Evolutionary conservation across 2,113 vertebrate genomes (phyloP).

Genomic region (Catharus fuscescens): DNA sequence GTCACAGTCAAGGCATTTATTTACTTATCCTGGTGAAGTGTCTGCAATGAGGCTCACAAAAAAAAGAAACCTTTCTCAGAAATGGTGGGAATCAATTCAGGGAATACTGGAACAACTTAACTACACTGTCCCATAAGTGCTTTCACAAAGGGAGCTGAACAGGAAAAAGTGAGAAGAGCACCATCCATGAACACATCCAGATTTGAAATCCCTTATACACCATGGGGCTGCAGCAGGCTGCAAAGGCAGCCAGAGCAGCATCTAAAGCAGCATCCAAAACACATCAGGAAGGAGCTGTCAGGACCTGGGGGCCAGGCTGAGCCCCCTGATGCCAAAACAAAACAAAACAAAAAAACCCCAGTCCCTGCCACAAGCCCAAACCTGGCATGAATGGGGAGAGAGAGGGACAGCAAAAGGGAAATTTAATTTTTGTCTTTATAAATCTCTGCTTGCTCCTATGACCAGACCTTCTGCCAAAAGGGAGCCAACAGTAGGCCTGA

Average conservation of each 20-base stretch:
- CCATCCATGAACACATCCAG: neutral
- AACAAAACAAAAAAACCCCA: too few relatives aligned
- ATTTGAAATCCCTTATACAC: neutral
- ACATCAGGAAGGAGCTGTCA: neutral
- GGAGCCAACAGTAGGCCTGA: neutral
- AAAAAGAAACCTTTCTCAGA: neutral
- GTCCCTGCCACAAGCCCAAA: neutral
- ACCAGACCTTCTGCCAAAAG: neutral
- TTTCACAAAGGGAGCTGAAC: neutral
- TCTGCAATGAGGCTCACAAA: neutral
- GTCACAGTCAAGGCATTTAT: neutral
- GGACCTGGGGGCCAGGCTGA: neutral
- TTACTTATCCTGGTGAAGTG: rapidly evolving
- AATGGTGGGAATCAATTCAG: neutral
- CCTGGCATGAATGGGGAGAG: rapidly evolving
- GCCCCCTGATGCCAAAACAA: neutral
- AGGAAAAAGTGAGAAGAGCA: neutral
- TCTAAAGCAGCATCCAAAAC: neutral
- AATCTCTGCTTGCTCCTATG: neutral
- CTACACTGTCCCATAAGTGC: neutral
- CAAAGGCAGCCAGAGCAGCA: neutral
- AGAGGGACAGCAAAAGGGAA: neutral
- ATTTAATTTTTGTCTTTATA: neutral
- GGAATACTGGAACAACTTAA: neutral
- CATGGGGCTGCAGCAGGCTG: neutral